Percentiles rank a stretch among this genome's conserved stretches.
Evolutionary conservation across 2,888 invertebrate species (phyloP).

Genomic region (Dasypogon diadema): DNA sequence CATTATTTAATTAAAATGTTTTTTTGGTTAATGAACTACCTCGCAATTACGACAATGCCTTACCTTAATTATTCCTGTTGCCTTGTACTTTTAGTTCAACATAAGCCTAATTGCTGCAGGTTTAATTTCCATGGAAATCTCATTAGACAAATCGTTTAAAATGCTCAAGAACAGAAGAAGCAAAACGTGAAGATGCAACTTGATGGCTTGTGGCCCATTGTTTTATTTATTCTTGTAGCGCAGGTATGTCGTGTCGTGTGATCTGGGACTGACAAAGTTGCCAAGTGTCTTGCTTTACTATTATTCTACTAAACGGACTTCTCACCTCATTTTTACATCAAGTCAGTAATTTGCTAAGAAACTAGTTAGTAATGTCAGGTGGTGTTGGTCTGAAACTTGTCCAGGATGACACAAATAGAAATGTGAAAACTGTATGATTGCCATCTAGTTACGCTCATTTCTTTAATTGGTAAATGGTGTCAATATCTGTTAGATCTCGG

Average conservation of each 20-base stretch:
- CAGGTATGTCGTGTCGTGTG: neutral
- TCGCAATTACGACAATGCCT: no score
- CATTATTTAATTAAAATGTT: no score
- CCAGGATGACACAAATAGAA: constrained; percentile 23
- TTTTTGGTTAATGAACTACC: no score
- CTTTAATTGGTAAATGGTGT: constrained; percentile 28
- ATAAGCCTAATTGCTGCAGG: no score
- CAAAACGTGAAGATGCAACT: constrained; percentile 7
- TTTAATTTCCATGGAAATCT: neutral
- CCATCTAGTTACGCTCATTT: neutral
- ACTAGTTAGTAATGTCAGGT: constrained; percentile 11
- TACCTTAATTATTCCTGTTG: no score
- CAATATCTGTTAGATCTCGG: constrained; percentile 11
- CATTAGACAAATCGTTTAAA: constrained; percentile 1
- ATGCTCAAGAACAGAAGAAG: constrained; percentile 1
- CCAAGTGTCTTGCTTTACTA: no score
- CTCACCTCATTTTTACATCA: constrained; percentile 32
- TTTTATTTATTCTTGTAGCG: constrained; percentile 4
- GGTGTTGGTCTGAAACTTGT: constrained; percentile 6
- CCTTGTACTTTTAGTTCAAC: no score
- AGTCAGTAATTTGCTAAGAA: constrained; percentile 14
- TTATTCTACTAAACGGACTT: constrained; percentile 24
- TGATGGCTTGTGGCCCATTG: constrained; percentile 4
- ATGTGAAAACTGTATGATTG: constrained; percentile 30
- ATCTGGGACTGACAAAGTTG: neutral